Base-by-base conservation (phyloP, 2,797 vertebrate species). In the Platyrinchus mystaceus region DNA sequence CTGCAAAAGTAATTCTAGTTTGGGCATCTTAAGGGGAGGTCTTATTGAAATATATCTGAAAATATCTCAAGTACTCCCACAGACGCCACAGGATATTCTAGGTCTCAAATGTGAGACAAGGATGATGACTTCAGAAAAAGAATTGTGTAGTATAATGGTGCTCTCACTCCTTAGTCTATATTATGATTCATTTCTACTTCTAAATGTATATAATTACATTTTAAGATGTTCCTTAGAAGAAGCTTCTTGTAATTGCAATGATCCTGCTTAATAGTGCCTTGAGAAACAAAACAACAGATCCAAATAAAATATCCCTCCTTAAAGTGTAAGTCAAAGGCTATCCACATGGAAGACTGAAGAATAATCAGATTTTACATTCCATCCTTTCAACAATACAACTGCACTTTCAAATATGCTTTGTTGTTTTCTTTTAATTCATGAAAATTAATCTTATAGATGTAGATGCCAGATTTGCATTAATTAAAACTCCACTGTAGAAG, bases 381-480 rank as follows among this genome's bases (percentile, higher is more conserved):
- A 97, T 98, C 98, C 98, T 99, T 99, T 99, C 98, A 98, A 99
- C 98, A 99, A 98, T 99, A 98, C 99, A 97, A 97, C 97, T 98
- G 98, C 98, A 98, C 98, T 99, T 99, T 99, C 98, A 98, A 99
- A 99, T 98, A 98, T 98, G 99, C 99, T 99, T 99, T 99, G 99
- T 99, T 99, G 98, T 98, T 98, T 98, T 98, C 97, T 99, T 99
- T 99, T 99, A 99, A 99, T 99, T 99, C 99, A 98, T 95, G 98
- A 99, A 99, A 99, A 99, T 99, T 99, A 99, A 99, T 99, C 99
- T 99, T 99, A 99, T 99, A 99, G 99, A 99, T 99, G 99, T 99
- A 99, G 99, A 99, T 99, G 99, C 98, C 99, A 99, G 99, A 99
- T 99, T 99, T 99, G 99, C 99, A 99, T 99, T 99, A 99, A 99